Evolutionary conservation across 2,888 invertebrate species (phyloP).

Genomic region (Deladenus siricidicola): DNA sequence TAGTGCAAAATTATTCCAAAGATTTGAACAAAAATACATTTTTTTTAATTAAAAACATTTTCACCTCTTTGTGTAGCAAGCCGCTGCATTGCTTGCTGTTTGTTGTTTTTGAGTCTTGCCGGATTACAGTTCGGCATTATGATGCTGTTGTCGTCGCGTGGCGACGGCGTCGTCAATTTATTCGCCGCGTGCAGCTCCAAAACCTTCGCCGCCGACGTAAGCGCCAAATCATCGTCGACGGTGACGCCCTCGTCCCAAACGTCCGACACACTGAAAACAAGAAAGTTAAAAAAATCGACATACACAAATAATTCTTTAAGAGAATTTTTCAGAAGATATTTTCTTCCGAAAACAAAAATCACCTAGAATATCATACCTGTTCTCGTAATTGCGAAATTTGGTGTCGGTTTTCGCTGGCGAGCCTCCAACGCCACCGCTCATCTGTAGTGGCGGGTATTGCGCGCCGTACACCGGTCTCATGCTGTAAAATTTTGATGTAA

Average conservation of each 20-base stretch:
- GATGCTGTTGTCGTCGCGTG: slow-evolving; percentile 18
- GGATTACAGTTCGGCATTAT: slow-evolving; percentile 48
- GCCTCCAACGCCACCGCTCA: slow-evolving; percentile 5
- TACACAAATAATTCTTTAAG: no score
- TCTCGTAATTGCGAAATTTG: slow-evolving; percentile 48
- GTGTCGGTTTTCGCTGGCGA: slow-evolving; percentile 26
- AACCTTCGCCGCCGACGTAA: slow-evolving; percentile 45
- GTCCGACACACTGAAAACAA: slow-evolving; percentile 45
- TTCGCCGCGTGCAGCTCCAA: slow-evolving; percentile 38
- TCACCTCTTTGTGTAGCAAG: slow-evolving; percentile 48
- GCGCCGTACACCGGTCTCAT: slow-evolving; percentile 52
- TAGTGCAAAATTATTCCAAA: no score
- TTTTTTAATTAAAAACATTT: neutral
- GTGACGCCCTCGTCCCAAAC: slow-evolving; percentile 49
- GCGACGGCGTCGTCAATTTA: neutral
- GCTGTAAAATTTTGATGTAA: slow-evolving; percentile 26
- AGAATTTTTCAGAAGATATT: no score
- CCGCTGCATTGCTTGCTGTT: slow-evolving; percentile 46
- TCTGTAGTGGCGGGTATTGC: slow-evolving; percentile 44
- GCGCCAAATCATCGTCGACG: slow-evolving; percentile 42
- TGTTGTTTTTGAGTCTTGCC: slow-evolving; percentile 43
- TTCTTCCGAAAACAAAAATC: neutral
- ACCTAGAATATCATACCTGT: slow-evolving; percentile 34
- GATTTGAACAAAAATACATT: neutral
- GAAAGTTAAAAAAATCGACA: no score